Conservation (phyloP, 2,113 vertebrate species). For the Dromiciops gliroides region DNA sequence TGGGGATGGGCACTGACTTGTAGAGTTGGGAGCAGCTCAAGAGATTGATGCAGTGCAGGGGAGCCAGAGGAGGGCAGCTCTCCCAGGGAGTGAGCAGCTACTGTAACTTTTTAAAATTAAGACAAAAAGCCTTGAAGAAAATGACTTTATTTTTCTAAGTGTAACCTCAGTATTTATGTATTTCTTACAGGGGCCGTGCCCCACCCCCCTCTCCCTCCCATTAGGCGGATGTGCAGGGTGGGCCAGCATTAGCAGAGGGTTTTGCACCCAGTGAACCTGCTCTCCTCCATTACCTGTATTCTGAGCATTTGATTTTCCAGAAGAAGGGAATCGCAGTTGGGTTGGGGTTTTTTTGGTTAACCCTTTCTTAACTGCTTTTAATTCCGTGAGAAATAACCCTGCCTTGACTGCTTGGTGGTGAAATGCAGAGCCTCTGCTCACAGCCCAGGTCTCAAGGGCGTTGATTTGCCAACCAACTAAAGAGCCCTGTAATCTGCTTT, state of each 20-base stretch:
- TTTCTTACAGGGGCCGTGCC: slow-evolving; percentile 85
- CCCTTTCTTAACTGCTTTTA: slow-evolving; percentile 51
- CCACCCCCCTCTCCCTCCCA: slow-evolving; percentile 52
- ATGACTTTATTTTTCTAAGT: slow-evolving; percentile 92
- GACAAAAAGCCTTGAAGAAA: slow-evolving; percentile 87
- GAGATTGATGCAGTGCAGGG: slow-evolving; percentile 65
- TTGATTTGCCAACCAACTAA: slow-evolving; percentile 54
- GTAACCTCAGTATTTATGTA: slow-evolving; percentile 93
- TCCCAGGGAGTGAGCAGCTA: slow-evolving; percentile 84
- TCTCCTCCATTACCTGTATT: slow-evolving; percentile 62
- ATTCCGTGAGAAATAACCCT: slow-evolving; percentile 57
- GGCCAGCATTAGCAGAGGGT: slow-evolving; percentile 65
- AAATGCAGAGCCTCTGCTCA: slow-evolving; percentile 53
- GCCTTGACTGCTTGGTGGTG: slow-evolving; percentile 65
- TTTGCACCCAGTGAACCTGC: slow-evolving; percentile 73
- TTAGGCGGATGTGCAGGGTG: slow-evolving; percentile 74
- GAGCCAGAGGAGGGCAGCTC: slow-evolving; percentile 80
- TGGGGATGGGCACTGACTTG: slow-evolving; percentile 63
- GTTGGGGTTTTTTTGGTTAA: slow-evolving; percentile 49
- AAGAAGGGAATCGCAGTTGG: slow-evolving; percentile 47
- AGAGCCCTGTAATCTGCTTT: slow-evolving; percentile 56
- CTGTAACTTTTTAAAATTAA: slow-evolving; percentile 86
- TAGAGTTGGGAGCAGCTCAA: slow-evolving; percentile 67
- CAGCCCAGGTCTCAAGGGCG: slow-evolving; percentile 64
- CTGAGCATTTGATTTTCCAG: slow-evolving; percentile 69